These are phyloP conservation scores for Hedya salicella DNA, from an alignment of 2,888 invertebrate genomes.

Conservation along the genomic window DNA sequence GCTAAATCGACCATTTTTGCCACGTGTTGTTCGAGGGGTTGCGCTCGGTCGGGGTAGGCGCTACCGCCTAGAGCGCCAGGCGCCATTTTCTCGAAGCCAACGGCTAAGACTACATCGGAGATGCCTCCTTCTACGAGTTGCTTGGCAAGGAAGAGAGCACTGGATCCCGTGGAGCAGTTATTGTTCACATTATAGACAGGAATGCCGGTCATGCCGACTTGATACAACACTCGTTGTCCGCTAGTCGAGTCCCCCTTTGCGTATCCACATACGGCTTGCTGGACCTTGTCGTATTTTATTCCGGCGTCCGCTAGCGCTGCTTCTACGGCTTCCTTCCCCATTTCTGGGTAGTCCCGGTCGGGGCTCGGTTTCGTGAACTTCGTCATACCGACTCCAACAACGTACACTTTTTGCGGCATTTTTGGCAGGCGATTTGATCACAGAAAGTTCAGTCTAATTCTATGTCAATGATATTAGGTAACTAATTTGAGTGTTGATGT, in stretches of 20 bases:
- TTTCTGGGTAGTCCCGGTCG: constrained; percentile 96
- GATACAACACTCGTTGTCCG: constrained; percentile 97
- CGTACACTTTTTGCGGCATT: constrained; percentile 89
- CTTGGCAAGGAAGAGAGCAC: constrained; percentile 95
- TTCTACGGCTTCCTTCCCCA: constrained; percentile 97
- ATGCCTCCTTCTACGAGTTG: constrained; percentile 96
- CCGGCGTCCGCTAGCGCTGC: constrained; percentile 95
- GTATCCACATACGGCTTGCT: constrained; percentile 96
- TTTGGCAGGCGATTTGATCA: constrained; percentile 2
- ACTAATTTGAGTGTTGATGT: neutral
- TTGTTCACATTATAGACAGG: constrained; percentile 99
- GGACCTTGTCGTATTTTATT: constrained; percentile 89
- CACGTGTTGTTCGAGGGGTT: constrained; percentile 95
- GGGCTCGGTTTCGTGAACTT: constrained; percentile 98
- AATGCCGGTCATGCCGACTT: constrained; percentile 97
- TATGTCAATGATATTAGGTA: neutral
- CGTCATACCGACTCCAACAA: constrained; percentile 99
- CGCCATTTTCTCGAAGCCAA: constrained; percentile 99
- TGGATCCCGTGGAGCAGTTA: constrained; percentile 98
- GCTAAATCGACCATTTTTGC: constrained; percentile 92
- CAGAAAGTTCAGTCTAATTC: neutral
- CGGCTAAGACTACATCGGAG: constrained; percentile 94
- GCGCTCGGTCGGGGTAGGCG: constrained; percentile 92
- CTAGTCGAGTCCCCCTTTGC: constrained; percentile 98
- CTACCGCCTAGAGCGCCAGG: constrained; percentile 92